Conservation (phyloP, 2,797 vertebrate genomes). For the Hyperoplus immaculatus region DNA sequence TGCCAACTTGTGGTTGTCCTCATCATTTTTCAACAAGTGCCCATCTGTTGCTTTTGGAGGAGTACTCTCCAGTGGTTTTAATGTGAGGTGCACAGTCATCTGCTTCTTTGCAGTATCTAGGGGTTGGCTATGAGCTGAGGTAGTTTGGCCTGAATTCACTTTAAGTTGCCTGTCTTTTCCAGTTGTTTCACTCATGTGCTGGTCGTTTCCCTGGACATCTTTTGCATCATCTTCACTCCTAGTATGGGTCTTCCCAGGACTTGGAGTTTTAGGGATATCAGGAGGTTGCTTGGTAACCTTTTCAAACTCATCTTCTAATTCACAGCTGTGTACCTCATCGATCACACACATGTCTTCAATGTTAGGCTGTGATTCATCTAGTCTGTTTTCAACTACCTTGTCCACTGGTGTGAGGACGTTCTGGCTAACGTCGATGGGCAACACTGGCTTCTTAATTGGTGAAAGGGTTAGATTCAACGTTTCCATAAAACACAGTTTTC, state of each 20-base stretch:
- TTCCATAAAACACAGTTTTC: slow-evolving; percentile 98
- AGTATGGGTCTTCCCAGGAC: neutral
- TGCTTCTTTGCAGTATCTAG: slow-evolving; percentile 2
- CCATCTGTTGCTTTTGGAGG: slow-evolving; percentile 17
- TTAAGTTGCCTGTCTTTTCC: slow-evolving; percentile 16
- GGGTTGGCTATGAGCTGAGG: slow-evolving; percentile 1
- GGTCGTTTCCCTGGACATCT: slow-evolving; percentile 13
- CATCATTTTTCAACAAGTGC: slow-evolving; percentile 10
- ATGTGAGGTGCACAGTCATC: neutral
- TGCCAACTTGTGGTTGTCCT: neutral
- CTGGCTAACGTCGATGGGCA: slow-evolving; percentile 10
- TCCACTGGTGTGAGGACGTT: neutral
- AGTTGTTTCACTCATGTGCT: neutral
- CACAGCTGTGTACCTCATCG: slow-evolving; percentile 73
- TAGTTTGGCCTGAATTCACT: slow-evolving; percentile 28
- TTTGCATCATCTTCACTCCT: neutral
- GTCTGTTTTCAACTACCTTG: neutral
- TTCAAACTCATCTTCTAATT: slow-evolving; percentile 38
- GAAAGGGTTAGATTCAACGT: slow-evolving; percentile 96
- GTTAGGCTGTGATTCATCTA: slow-evolving; percentile 42
- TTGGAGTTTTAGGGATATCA: neutral
- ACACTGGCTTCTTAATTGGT: slow-evolving; percentile 89
- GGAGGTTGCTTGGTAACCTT: neutral
- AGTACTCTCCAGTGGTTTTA: slow-evolving; percentile 9
- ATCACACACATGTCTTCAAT: slow-evolving; percentile 80